Evolutionary conservation across 2,797 vertebrate species (phyloP).

Genomic region (Xenentodon cancila): DNA sequence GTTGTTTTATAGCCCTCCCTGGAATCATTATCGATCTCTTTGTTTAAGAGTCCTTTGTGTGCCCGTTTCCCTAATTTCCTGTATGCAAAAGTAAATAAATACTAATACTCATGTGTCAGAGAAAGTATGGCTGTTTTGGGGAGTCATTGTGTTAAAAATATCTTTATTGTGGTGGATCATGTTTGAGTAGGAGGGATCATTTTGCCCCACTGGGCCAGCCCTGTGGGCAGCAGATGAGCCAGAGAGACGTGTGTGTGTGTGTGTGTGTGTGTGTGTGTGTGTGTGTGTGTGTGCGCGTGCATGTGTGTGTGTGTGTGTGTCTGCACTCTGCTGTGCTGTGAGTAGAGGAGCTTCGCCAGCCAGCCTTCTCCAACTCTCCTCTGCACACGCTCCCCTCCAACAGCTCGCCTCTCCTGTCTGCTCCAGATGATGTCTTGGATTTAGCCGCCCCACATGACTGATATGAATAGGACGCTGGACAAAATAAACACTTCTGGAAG

Average conservation of each 20-base stretch:
- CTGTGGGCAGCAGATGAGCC: slow-evolving; percentile 77
- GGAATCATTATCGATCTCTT: slow-evolving; percentile 63
- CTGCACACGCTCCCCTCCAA: slow-evolving; percentile 63
- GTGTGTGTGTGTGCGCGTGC: slow-evolving; percentile 20
- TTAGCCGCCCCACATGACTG: slow-evolving; percentile 78
- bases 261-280: slow-evolving; percentile 32
- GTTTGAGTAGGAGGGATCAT: slow-evolving; percentile 84
- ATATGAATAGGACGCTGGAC: slow-evolving; percentile 84
- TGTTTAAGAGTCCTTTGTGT: slow-evolving; percentile 53
- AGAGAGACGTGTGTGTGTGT: slow-evolving; percentile 34
- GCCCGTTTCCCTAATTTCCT: slow-evolving; percentile 45
- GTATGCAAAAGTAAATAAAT: slow-evolving; percentile 36
- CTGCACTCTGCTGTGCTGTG: slow-evolving; percentile 56
- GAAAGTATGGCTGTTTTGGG: slow-evolving; percentile 58
- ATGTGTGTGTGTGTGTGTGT: slow-evolving; percentile 30
- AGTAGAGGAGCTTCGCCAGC: slow-evolving; percentile 65
- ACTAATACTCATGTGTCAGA: slow-evolving; percentile 42
- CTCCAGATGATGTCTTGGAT: slow-evolving; percentile 84
- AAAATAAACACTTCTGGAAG: slow-evolving; percentile 76
- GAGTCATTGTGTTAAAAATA: slow-evolving; percentile 83
- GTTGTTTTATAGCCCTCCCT: slow-evolving; percentile 67
- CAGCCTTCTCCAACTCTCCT: slow-evolving; percentile 54
- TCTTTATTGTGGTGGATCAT: slow-evolving; percentile 84
- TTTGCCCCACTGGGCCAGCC: slow-evolving; percentile 79
- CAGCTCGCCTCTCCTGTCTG: slow-evolving; percentile 61